A percentile compares a stretch with the other conserved stretches of the same genome.
phyloP scores from a whole-genome alignment of 2,888 invertebrate genomes.

The Drosophila borealis region DNA sequence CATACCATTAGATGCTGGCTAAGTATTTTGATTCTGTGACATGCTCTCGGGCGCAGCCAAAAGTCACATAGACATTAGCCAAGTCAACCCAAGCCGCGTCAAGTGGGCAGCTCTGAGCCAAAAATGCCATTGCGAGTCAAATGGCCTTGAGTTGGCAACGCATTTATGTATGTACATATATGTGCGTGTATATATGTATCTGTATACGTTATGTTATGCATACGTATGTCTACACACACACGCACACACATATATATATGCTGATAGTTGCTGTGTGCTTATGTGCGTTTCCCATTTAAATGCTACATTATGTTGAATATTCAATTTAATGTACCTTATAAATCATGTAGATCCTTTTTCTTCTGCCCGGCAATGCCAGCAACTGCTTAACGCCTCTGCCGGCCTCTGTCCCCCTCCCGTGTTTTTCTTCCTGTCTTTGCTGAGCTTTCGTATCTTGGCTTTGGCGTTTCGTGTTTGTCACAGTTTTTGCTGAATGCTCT shows the following conservation, averaged over 20 bases:
- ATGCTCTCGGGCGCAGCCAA: conserved; percentile 34
- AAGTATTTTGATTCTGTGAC: conserved; percentile 58
- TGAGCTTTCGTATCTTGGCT: conserved; percentile 21
- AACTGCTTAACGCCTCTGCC: conserved; percentile 39
- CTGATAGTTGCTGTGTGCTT: conserved; percentile 37
- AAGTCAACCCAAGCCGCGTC: conserved; percentile 5
- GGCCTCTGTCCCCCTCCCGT: not conserved
- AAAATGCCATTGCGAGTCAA: conserved; percentile 39
- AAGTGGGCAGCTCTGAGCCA: conserved; percentile 30
- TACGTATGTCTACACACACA: conserved; percentile 6
- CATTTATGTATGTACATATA: conserved; percentile 7
- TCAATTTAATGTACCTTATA: conserved; percentile 78
- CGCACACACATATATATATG: conserved; percentile 15
- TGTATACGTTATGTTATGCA: not conserved
- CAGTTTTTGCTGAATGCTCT: conserved; percentile 32
- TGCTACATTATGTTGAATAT: conserved; percentile 78
- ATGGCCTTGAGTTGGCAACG: conserved; percentile 49
- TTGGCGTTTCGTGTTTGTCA: conserved; percentile 31
- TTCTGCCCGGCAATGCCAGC: conserved; percentile 23
- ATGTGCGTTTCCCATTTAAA: conserved; percentile 70
- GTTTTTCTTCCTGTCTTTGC: conserved; percentile 3
- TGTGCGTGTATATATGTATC: not conserved
- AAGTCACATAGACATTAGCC: conserved; percentile 59
- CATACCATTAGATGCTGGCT: conserved; percentile 47
- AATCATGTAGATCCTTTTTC: conserved; percentile 72